Base-by-base conservation (phyloP, 2,888 invertebrate species). In the Idaea dimidiata region DNA sequence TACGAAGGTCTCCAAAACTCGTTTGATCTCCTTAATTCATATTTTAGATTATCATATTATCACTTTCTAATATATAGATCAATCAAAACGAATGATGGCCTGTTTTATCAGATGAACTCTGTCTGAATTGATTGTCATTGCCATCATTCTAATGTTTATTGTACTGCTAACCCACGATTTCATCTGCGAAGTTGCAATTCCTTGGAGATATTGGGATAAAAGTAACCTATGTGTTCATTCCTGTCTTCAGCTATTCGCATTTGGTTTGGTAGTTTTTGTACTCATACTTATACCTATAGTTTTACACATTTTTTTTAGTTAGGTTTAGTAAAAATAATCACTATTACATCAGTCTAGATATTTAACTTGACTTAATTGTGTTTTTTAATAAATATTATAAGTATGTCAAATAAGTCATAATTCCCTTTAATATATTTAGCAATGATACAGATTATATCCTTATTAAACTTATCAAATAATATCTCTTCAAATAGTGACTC, bases 271-370 rank as follows among this genome's bases (percentile, higher is more conserved):
- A 24, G 24, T 24, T 24, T 24, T 24, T 24, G 24, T 24, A 24
- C 24, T 24, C n/a, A n/a, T 32, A 32, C 32, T 32, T 54, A 17
- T 62, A 57, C 62, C 57, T 62, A 57, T 16, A 56, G 56, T 56
- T 58, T 3, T 24, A 24, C 24, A 24, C 24, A 24, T 3, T 5
- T 1, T 24, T 24, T 24, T 24, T 3, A 3, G 5, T 24, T 3
- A 24, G 24, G 24, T 24, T n/a, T n/a, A 24, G 24, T 24, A 24
- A 24, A 5, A 24, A 1, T 1, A 24, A 24, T 1, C 3, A 24
- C 24, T 24, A n/a, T n/a, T n/a, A 24, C 24, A 24, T 24, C 1
- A 3, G 5, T 24, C 24, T 5, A 24, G 24, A 24, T 24, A 24
- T 24, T 24, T 24, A 24, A 24, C 24, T 24, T 24, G n/a, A n/a